Evolutionary conservation across 1,140 invertebrate species (phyloP), one percentile per base, ranked within the genome.

Genomic region (Delia radicum): DNA sequence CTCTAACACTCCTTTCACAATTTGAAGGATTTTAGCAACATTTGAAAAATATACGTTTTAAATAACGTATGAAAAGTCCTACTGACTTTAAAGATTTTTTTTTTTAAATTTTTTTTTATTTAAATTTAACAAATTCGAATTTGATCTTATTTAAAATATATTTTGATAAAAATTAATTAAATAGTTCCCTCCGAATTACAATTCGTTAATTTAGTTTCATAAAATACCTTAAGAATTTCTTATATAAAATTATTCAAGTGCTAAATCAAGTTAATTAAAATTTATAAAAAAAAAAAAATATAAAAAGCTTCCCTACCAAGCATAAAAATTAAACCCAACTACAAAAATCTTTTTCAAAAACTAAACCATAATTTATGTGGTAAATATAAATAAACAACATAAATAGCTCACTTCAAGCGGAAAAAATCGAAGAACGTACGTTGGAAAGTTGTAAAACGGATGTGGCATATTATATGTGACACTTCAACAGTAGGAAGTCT

Each of bases 221-320:
- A 10, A 24, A 37, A 33, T 24, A 10, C n/a, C 18, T 33, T 37
- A 18, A 69, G 31, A 33, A 21, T 33, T 37, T 31, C 24, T 69
- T 15, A 67, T n/a, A 26, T 21, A 2, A 33, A 67, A 6, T 18
- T 21, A 81, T 82, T 80, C 78, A 85, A 81, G 83, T 81, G 83
- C 80, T 81, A 85, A 85, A 85, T 85, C 80, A 78, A 85, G 83
- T 85, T 85, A 85, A 85, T 85, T 85, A 85, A 81, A 82, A 78
- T 29, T 28, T 74, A 46, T 8, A 37, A 13, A 28, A 28, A 55
- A 13, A 75, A 69, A 75, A n/a, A n/a, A n/a, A n/a, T n/a, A n/a
- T n/a, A 46, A 21, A 24, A 67, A 27, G 42, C 55, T 27, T 18
- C 27, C 63, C 26, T 13, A 33, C 21, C 5, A 24, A 62, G 27